These are phyloP conservation scores for Dolomedes plantarius DNA, from an alignment of 2,888 invertebrate genomes.

Conservation along the genomic window DNA sequence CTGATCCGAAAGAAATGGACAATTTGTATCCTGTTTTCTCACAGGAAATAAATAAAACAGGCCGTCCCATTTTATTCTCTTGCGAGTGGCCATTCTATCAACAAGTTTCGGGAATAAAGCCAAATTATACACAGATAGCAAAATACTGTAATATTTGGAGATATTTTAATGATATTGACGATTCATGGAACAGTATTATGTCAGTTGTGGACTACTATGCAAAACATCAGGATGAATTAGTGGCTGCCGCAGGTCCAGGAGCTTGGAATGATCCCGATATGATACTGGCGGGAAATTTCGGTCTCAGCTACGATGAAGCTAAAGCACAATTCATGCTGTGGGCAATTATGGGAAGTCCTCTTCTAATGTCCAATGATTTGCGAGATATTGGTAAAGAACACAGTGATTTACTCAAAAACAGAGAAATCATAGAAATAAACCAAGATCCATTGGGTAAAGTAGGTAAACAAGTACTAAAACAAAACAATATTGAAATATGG, in stretches of 20 bases:
- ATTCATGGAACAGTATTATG: conserved; percentile 89
- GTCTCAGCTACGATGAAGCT: conserved; percentile 94
- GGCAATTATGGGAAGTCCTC: conserved; percentile 95
- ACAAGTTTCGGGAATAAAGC: conserved; percentile 80
- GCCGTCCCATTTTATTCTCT: conserved; percentile 94
- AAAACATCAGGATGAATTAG: conserved; percentile 83
- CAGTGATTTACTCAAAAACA: conserved; percentile 92
- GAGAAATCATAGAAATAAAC: conserved; percentile 93
- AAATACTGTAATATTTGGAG: conserved; percentile 95
- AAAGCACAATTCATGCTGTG: conserved; percentile 97
- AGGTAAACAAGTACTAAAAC: conserved; percentile 83
- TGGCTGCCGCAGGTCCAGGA: conserved; percentile 94
- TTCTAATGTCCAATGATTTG: conserved; percentile 97
- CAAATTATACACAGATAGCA: conserved; percentile 88
- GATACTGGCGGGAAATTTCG: conserved; percentile 97
- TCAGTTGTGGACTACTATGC: conserved; percentile 95
- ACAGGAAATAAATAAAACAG: conserved; percentile 90
- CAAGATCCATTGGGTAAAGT: conserved; percentile 95
- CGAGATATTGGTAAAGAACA: conserved; percentile 91
- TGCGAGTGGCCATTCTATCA: conserved; percentile 99
- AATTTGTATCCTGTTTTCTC: conserved; percentile 94
- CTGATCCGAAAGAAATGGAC: conserved; percentile 77
- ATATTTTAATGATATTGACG: conserved; percentile 96
- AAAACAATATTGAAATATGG: conserved; percentile 92
- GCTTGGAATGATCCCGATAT: conserved; percentile 99